Percentiles rank a stretch among this genome's conserved stretches.
Evolutionary conservation across 2,797 vertebrate species (phyloP).

Genomic region (Mallotus villosus): DNA sequence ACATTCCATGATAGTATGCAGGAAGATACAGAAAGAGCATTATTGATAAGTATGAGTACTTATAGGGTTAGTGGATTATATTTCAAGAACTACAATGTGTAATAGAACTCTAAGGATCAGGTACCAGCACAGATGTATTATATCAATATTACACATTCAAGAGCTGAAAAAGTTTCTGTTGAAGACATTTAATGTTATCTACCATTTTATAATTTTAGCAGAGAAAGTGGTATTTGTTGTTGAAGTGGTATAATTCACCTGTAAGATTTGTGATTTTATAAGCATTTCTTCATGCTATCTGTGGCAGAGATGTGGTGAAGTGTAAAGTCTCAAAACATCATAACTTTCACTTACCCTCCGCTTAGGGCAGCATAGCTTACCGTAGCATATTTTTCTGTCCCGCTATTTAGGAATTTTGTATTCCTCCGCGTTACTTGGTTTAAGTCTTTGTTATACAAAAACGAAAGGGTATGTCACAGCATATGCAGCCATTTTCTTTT

Average conservation of each 20-base stretch:
- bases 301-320: background rate
- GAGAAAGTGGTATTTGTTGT: too few species aligned
- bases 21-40: background rate
- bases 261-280: background rate
- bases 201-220: background rate
- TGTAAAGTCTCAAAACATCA: background rate
- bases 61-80: too few species aligned
- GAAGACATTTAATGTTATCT: background rate
- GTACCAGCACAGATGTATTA: background rate
- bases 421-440: background rate
- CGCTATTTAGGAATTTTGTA: background rate
- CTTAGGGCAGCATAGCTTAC: too few species aligned
- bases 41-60: background rate
- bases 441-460: constrained; percentile 22
- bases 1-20: constrained; percentile 63
- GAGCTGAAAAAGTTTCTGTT: background rate
- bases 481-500: constrained; percentile 46
- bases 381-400: too few species aligned
- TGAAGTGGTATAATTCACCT: background rate
- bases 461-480: constrained; percentile 15
- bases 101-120: background rate
- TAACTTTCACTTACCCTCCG: too few species aligned
- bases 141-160: background rate
- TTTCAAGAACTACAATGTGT: background rate
- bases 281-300: background rate